Percentiles rank a stretch among this genome's conserved stretches.
phyloP scores from a whole-genome alignment of 2,113 vertebrate genomes.

The Bathybates hornii region DNA sequence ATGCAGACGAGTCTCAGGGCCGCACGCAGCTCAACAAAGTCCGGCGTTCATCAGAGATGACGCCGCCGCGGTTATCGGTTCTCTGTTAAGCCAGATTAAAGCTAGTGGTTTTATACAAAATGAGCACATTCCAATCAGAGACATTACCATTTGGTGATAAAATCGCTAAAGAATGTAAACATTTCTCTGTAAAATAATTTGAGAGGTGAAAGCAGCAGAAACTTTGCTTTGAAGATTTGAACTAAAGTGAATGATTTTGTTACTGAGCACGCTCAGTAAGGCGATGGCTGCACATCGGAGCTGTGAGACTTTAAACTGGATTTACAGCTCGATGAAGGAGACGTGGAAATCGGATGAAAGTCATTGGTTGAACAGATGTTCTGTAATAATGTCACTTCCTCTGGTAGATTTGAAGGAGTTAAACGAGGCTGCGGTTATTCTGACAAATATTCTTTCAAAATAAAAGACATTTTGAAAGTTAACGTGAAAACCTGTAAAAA shows the following conservation, averaged over 20 bases:
- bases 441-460: background rate
- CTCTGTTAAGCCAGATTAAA: background rate
- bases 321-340: background rate
- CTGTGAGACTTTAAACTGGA: background rate
- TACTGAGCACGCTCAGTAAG: background rate
- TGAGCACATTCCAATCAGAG: background rate
- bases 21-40: background rate
- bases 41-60: background rate
- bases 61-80: background rate
- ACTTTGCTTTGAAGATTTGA: background rate
- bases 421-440: background rate
- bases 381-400: background rate
- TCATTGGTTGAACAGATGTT: background rate
- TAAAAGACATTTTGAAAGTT: background rate
- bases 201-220: background rate
- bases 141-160: background rate
- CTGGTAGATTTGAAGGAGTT: background rate
- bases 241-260: background rate
- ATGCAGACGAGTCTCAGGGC: background rate
- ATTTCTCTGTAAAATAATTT: background rate
- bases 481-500: background rate
- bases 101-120: background rate
- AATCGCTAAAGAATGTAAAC: background rate
- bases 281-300: background rate
- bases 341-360: background rate